Percentiles rank a stretch among this genome's conserved stretches.
Evolutionary conservation across 2,113 vertebrate species (phyloP).

Genomic region (Mus musculus): DNA sequence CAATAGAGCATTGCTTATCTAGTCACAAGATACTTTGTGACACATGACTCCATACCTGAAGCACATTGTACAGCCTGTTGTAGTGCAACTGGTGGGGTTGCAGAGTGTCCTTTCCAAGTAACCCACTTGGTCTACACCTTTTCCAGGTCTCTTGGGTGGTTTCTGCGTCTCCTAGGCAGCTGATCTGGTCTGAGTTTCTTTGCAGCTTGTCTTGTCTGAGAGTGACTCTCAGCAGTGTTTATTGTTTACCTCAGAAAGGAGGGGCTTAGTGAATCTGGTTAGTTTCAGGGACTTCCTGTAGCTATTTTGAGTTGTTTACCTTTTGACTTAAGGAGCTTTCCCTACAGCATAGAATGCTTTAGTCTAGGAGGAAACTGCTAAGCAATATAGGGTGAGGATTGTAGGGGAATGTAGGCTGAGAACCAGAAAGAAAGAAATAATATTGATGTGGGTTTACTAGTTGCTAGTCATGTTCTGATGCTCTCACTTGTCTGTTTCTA

Average conservation of each 20-base stretch:
- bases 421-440: not conserved
- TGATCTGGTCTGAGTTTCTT: not conserved
- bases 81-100: not conserved
- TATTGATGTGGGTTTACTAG: not conserved
- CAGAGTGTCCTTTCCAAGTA: not conserved
- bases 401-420: not conserved
- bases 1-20: not conserved
- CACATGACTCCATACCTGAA: not conserved
- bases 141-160: not conserved
- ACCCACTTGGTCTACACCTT: not conserved
- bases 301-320: not conserved
- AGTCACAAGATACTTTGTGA: not conserved
- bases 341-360: not conserved
- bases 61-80: not conserved
- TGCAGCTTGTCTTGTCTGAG: not conserved
- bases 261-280: not conserved
- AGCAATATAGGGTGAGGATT: not conserved
- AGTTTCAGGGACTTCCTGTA: not conserved
- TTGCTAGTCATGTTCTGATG: slow-evolving; percentile 16
- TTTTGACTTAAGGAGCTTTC: not conserved
- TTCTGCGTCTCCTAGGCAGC: not conserved
- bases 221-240: not conserved
- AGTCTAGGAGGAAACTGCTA: not conserved
- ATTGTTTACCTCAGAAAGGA: not conserved
- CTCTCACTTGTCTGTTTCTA: not conserved